These are phyloP conservation scores for Corythornis leucogaster DNA, from an alignment of 2,797 vertebrate genomes.

Conservation along the genomic window DNA sequence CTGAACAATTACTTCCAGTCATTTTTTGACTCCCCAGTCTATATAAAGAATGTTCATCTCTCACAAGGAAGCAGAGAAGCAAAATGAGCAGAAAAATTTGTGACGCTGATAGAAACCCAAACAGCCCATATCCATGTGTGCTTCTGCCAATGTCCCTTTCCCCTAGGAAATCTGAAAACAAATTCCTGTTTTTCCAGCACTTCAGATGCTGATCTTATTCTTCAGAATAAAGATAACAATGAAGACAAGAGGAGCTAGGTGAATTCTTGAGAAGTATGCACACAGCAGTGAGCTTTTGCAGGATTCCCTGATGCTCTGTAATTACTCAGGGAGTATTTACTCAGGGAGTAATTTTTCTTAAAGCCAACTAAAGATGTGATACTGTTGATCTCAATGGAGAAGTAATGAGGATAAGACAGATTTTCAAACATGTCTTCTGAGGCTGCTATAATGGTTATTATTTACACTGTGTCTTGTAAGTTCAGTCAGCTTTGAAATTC, in stretches of 20 bases:
- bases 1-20: neutral
- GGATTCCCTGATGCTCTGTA: neutral
- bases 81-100: neutral
- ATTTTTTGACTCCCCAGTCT: neutral
- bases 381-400: slow-evolving; percentile 87
- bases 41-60: neutral
- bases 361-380: slow-evolving; percentile 84
- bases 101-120: neutral
- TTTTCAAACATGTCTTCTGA: slow-evolving; percentile 80
- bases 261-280: neutral
- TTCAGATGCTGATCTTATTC: neutral
- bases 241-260: neutral
- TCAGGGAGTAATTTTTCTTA: slow-evolving; percentile 75
- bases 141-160: neutral
- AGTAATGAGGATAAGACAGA: slow-evolving; percentile 83
- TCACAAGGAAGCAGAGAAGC: neutral
- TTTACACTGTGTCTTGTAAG: slow-evolving; percentile 85
- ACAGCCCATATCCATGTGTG: neutral
- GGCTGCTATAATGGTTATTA: slow-evolving; percentile 82
- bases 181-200: neutral
- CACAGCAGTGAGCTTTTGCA: neutral
- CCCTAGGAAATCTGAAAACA: neutral
- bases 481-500: slow-evolving; percentile 81
- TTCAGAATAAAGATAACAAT: neutral
- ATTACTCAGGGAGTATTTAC: slow-evolving; percentile 26